Percentiles rank a stretch among this genome's conserved stretches.
These are phyloP conservation scores for Corythaixoides concolor DNA, from an alignment of 2,113 vertebrate species.

Conservation along the genomic window DNA sequence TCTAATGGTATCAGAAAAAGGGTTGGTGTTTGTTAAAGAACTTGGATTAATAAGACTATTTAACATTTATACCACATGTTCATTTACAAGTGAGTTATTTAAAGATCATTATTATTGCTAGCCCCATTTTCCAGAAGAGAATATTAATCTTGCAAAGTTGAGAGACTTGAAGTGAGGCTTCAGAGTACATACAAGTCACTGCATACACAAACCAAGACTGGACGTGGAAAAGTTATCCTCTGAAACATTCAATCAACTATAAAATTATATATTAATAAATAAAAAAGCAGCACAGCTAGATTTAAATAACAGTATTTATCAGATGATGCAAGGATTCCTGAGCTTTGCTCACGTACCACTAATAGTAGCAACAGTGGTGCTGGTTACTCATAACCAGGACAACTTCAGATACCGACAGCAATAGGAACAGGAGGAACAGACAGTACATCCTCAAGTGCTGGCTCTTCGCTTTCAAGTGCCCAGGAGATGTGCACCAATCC, in stretches of 20 bases:
- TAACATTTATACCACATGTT: conserved; percentile 14
- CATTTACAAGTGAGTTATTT: neutral
- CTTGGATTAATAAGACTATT: conserved; percentile 7
- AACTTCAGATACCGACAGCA: neutral
- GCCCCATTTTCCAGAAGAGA: neutral
- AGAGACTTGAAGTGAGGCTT: neutral
- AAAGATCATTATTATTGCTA: neutral
- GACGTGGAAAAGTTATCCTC: neutral
- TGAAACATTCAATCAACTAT: neutral
- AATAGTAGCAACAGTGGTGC: neutral
- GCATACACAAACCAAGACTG: neutral
- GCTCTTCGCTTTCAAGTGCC: neutral
- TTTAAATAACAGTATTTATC: neutral
- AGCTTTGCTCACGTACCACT: neutral
- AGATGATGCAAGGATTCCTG: neutral
- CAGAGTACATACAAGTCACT: neutral
- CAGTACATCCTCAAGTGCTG: neutral
- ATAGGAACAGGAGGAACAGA: neutral
- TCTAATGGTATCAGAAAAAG: neutral
- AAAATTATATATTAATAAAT: neutral
- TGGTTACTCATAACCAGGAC: neutral
- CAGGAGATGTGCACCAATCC: neutral
- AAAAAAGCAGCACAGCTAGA: neutral
- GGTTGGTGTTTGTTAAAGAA: neutral
- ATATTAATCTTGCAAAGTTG: neutral